These are phyloP conservation scores for Chrysochloris asiatica DNA, from an alignment of 2,113 vertebrate species.

Conservation along the genomic window DNA sequence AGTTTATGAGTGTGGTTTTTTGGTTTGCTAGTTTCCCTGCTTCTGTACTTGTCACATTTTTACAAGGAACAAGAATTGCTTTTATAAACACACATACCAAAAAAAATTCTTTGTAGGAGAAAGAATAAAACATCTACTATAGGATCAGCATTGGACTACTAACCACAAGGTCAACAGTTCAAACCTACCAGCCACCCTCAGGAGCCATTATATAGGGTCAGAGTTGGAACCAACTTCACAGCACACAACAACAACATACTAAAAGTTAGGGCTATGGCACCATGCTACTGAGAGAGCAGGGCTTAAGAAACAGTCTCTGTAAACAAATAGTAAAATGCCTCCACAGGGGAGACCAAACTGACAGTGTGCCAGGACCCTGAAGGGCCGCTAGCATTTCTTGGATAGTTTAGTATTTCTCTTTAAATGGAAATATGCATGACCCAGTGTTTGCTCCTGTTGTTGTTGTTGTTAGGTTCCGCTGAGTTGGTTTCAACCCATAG, in stretches of 20 bases:
- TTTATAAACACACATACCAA: neutral
- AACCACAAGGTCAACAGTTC: too few species aligned
- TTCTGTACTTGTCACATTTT: slow-evolving; percentile 31
- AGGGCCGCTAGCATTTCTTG: neutral
- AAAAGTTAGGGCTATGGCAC: neutral
- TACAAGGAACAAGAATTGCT: slow-evolving; percentile 9
- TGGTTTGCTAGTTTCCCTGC: neutral
- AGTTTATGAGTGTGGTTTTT: neutral
- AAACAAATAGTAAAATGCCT: neutral
- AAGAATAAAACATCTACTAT: slow-evolving; percentile 47
- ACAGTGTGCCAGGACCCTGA: slow-evolving; percentile 18
- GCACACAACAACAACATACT: too few species aligned
- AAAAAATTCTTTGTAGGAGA: slow-evolving; percentile 40
- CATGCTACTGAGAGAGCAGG: slow-evolving; percentile 36
- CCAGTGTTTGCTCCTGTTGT: neutral
- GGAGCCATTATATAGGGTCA: too few species aligned
- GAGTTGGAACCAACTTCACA: too few species aligned
- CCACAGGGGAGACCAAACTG: neutral
- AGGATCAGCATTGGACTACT: too few species aligned
- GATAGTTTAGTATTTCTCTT: slow-evolving; percentile 51
- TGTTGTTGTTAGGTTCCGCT: too few species aligned
- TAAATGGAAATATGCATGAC: slow-evolving; percentile 7
- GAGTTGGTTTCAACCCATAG: too few species aligned
- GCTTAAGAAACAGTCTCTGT: slow-evolving; percentile 23
- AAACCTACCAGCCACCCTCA: too few species aligned